Evolutionary conservation across 2,888 invertebrate genomes (phyloP).

Genomic region (Chelonus formosanus): DNA sequence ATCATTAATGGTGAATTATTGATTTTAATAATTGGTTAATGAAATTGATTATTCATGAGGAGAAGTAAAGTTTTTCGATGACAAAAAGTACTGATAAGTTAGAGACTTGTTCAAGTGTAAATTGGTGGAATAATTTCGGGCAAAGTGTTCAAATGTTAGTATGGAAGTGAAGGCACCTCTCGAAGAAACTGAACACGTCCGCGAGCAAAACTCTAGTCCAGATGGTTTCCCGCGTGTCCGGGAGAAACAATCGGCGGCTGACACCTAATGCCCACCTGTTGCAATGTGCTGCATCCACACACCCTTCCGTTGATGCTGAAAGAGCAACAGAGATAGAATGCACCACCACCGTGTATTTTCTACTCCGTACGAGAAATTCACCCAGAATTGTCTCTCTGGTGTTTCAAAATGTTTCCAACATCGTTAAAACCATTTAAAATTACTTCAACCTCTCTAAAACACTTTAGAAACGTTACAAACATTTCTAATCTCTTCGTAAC

Average conservation of each 20-base stretch:
- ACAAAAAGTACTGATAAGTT: too few species aligned
- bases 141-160: neutral
- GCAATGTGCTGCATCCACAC: slow-evolving; percentile 37
- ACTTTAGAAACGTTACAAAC: too few species aligned
- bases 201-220: slow-evolving; percentile 37
- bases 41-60: too few species aligned
- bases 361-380: neutral
- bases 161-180: slow-evolving; percentile 19
- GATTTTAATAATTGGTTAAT: too few species aligned
- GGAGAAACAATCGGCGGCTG: slow-evolving; percentile 45
- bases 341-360: neutral
- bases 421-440: too few species aligned
- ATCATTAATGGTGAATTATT: too few species aligned
- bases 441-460: too few species aligned
- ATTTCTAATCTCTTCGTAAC: too few species aligned
- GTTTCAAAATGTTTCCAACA: too few species aligned
- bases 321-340: neutral
- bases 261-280: slow-evolving; percentile 48
- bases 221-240: slow-evolving; percentile 39
- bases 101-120: slow-evolving; percentile 1
- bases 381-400: too few species aligned
- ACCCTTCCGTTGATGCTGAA: neutral
- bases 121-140: slow-evolving; percentile 1
- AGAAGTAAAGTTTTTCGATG: neutral
- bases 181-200: slow-evolving; percentile 36